Percentiles rank a stretch among this genome's conserved stretches.
Evolutionary conservation across 35 echinoderm and acorn worm species (phyloP).

Genomic region (Eucidaris tribuloides): DNA sequence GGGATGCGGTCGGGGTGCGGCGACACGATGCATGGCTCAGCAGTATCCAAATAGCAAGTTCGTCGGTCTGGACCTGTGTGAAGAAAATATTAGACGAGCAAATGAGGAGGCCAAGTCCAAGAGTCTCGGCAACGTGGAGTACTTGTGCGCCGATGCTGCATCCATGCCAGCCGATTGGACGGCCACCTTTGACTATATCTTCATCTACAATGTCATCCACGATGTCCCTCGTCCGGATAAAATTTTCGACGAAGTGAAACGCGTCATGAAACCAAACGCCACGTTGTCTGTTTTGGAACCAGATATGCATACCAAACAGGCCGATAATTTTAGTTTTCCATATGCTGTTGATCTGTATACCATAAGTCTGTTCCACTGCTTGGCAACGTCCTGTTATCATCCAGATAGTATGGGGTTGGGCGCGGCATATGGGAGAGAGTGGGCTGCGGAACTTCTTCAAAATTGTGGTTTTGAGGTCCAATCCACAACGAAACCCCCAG

Average conservation of each 20-base stretch:
- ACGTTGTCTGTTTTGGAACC: conserved; percentile 23
- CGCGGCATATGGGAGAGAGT: conserved; percentile 43
- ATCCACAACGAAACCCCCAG: neutral
- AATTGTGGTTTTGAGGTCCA: neutral
- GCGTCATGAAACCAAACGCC: conserved; percentile 23
- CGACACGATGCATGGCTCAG: neutral
- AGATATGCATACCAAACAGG: neutral
- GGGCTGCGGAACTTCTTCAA: neutral
- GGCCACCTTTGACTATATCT: conserved; percentile 42
- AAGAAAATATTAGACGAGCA: neutral
- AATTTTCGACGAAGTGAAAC: conserved; percentile 28
- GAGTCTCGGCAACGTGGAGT: conserved; percentile 48
- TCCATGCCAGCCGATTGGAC: conserved; percentile 46
- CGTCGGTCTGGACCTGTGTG: conserved; percentile 5
- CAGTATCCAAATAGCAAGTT: conserved; percentile 29
- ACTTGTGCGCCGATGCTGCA: neutral
- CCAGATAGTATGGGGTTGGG: conserved; percentile 43
- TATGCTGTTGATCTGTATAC: neutral
- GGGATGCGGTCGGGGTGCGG: conserved; percentile 16
- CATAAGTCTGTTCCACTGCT: conserved; percentile 39
- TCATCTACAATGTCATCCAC: conserved; percentile 45
- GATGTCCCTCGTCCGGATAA: conserved; percentile 36
- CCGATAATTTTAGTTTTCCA: conserved; percentile 3
- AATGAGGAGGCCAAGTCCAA: neutral
- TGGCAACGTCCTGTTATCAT: conserved; percentile 26